A percentile compares a stretch with the other conserved stretches of the same genome.
These are phyloP conservation scores for Zaprionus kolodkinae DNA, from an alignment of 1,140 invertebrate species.

Conservation along the genomic window DNA sequence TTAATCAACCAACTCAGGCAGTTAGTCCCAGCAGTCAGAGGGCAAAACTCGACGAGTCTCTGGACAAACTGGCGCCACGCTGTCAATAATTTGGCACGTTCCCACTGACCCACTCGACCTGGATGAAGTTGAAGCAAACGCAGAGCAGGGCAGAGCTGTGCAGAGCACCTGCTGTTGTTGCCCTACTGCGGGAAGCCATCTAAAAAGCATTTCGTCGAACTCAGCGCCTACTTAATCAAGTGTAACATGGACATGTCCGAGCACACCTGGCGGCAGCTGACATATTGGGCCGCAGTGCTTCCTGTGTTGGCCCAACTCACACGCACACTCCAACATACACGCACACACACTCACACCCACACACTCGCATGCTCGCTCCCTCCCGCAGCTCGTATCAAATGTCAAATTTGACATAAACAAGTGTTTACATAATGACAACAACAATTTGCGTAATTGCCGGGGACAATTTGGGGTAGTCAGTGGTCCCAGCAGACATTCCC, in stretches of 20 bases:
- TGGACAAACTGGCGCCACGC: slow-evolving; percentile 34
- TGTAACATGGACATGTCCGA: slow-evolving; percentile 72
- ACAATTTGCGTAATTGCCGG: slow-evolving; percentile 80
- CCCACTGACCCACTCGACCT: slow-evolving; percentile 40
- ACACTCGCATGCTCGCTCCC: slow-evolving; percentile 12
- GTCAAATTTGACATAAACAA: slow-evolving; percentile 82
- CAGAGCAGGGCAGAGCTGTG: no score
- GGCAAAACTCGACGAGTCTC: slow-evolving; percentile 26
- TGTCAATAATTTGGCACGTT: slow-evolving; percentile 81
- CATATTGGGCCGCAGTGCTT: slow-evolving; percentile 49
- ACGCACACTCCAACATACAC: slow-evolving; percentile 6
- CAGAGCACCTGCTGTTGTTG: slow-evolving; percentile 21
- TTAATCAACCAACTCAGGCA: slow-evolving; percentile 69
- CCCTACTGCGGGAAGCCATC: slow-evolving; percentile 42
- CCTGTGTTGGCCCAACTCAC: not conserved
- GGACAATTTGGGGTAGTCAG: slow-evolving; percentile 34
- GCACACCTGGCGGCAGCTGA: slow-evolving; percentile 64
- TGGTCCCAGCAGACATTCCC: not conserved
- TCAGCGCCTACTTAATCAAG: slow-evolving; percentile 80
- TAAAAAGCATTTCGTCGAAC: slow-evolving; percentile 80
- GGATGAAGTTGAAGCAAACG: not conserved
- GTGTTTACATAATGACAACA: slow-evolving; percentile 82
- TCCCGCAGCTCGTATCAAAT: slow-evolving; percentile 63
- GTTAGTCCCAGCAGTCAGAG: slow-evolving; percentile 16
- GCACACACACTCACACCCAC: not conserved